phyloP scores from a whole-genome alignment of 1,140 invertebrate species.

The Leptoteleia sp. region DNA sequence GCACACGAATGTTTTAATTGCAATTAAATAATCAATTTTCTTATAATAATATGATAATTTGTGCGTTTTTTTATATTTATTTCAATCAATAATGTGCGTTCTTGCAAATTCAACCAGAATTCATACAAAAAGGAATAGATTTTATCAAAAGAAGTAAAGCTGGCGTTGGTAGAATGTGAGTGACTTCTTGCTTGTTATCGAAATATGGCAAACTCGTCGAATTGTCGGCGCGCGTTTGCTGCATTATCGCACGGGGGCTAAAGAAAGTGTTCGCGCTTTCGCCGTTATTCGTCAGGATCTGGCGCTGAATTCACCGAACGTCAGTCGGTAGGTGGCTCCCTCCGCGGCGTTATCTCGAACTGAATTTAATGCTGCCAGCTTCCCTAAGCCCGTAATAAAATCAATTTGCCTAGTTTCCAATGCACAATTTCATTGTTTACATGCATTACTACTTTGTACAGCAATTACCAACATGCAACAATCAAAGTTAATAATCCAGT shows the following conservation, averaged over 20 bases:
- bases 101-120: too few species aligned
- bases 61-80: too few species aligned
- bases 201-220: constrained; percentile 42
- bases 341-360: constrained; percentile 65
- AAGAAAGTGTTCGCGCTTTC: constrained; percentile 73
- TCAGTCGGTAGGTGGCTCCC: constrained; percentile 73
- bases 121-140: too few species aligned
- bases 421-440: constrained; percentile 23
- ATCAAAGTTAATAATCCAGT: constrained; percentile 13
- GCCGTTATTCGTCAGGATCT: constrained; percentile 67
- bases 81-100: too few species aligned
- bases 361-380: constrained; percentile 39
- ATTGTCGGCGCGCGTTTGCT: constrained; percentile 31
- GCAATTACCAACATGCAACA: constrained; percentile 5
- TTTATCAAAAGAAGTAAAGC: too few species aligned
- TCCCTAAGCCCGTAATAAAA: constrained; percentile 55
- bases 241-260: constrained; percentile 74
- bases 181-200: constrained; percentile 27
- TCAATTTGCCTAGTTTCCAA: constrained; percentile 41
- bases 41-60: too few species aligned
- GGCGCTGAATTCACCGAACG: constrained; percentile 72
- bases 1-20: too few species aligned
- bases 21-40: too few species aligned
- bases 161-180: too few species aligned
- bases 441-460: constrained; percentile 16